Percentiles rank a stretch among this genome's conserved stretches.
Evolutionary conservation across 2,113 vertebrate genomes (phyloP).

Genomic region (Cynopterus brachyotis): DNA sequence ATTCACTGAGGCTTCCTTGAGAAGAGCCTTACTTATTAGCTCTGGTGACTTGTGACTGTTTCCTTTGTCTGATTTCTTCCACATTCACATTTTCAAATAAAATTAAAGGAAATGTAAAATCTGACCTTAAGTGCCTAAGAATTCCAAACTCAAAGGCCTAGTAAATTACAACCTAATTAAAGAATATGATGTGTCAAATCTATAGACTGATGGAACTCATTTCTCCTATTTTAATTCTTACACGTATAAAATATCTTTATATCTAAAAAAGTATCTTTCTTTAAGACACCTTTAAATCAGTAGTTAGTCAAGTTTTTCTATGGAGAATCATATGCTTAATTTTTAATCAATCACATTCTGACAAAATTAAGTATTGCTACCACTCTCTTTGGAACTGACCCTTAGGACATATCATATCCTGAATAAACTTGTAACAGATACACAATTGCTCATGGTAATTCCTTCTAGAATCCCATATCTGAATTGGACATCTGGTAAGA

Average conservation of each 20-base stretch:
- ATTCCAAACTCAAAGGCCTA: slow-evolving; percentile 30
- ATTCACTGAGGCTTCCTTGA: background rate
- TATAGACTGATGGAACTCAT: background rate
- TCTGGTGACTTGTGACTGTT: background rate
- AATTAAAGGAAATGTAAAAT: slow-evolving; percentile 48
- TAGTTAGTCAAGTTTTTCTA: slow-evolving; percentile 81
- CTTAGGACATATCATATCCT: slow-evolving; percentile 83
- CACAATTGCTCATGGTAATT: slow-evolving; percentile 83
- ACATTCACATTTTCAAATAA: background rate
- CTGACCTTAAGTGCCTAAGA: slow-evolving; percentile 43
- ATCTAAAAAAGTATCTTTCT: background rate
- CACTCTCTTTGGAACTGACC: slow-evolving; percentile 87
- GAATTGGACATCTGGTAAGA: slow-evolving; percentile 87
- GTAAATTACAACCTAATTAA: slow-evolving; percentile 65
- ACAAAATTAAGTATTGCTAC: slow-evolving; percentile 86
- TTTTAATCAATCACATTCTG: slow-evolving; percentile 79
- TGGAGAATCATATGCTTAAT: slow-evolving; percentile 86
- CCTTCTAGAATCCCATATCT: slow-evolving; percentile 78
- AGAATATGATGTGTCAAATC: slow-evolving; percentile 42
- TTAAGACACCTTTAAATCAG: slow-evolving; percentile 74
- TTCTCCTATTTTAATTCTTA: background rate
- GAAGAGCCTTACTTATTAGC: background rate
- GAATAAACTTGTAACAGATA: slow-evolving; percentile 85
- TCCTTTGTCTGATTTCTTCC: background rate
- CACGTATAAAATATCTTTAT: background rate